Conservation (phyloP, 2,888 invertebrate genomes). For the Himalopsyche anomala region DNA sequence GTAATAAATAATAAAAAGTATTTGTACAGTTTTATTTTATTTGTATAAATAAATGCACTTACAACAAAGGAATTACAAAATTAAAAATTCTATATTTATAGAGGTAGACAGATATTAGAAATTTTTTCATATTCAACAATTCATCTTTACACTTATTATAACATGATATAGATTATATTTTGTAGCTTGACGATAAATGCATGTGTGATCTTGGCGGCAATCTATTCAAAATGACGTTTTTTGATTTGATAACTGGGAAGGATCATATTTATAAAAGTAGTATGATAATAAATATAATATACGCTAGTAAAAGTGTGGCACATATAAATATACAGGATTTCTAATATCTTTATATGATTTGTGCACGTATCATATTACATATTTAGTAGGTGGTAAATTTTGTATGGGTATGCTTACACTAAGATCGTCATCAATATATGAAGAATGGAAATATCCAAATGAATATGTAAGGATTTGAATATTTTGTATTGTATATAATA, state of each 20-base stretch:
- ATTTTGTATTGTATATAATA: background rate
- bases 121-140: conserved; percentile 27
- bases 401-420: background rate
- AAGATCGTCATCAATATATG: conserved; percentile 10
- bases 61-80: conserved; percentile 74
- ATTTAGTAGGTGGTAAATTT: background rate
- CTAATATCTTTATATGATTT: conserved; percentile 16
- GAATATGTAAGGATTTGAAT: background rate
- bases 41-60: conserved; percentile 59
- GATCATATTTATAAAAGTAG: conserved; percentile 2
- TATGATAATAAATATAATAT: background rate
- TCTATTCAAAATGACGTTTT: background rate
- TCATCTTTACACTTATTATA: conserved; percentile 10
- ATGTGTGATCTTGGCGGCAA: background rate
- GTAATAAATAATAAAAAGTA: background rate
- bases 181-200: conserved; percentile 1
- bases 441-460: conserved; percentile 22
- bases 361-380: conserved; percentile 23
- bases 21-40: conserved; percentile 53
- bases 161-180: conserved; percentile 2
- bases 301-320: conserved; percentile 16
- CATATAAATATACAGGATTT: conserved; percentile 36
- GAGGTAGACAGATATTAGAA: conserved; percentile 53
- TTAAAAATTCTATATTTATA: conserved; percentile 67
- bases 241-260: background rate